A percentile compares a stretch with the other conserved stretches of the same genome.
Evolutionary conservation across 30 jellyfish, hydroid and myxozoan genomes (phyloP).

Genomic region (Hydra vulgaris): DNA sequence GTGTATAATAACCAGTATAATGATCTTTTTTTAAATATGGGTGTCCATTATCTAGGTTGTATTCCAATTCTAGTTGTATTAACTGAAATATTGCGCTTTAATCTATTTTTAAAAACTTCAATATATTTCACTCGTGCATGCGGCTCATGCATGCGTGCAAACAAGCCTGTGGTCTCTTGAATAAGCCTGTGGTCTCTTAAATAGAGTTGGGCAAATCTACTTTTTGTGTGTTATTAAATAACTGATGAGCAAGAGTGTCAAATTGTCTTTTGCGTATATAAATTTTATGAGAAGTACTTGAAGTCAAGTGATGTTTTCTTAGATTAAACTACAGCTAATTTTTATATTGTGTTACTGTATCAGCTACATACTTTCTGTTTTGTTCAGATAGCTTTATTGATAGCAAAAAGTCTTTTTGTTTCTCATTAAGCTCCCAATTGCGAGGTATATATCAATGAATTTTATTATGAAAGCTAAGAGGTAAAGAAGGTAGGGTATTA

Average conservation of each 20-base stretch:
- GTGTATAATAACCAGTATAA: too few relatives aligned
- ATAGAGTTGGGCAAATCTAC: neutral
- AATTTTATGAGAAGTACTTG: neutral
- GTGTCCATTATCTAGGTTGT: too few relatives aligned
- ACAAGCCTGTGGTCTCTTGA: neutral
- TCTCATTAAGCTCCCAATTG: neutral
- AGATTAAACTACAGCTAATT: neutral
- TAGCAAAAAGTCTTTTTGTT: neutral
- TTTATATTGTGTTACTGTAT: neutral
- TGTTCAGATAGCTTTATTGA: neutral
- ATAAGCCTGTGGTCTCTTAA: neutral
- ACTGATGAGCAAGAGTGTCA: neutral
- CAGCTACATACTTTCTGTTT: neutral
- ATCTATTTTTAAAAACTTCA: neutral
- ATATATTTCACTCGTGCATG: neutral
- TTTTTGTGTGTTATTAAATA: too few relatives aligned
- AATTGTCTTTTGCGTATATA: neutral
- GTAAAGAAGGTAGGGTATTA: neutral
- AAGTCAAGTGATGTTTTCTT: neutral
- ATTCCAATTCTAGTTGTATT: too few relatives aligned
- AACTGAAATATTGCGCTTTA: neutral
- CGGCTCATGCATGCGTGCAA: too few relatives aligned
- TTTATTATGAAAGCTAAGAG: neutral
- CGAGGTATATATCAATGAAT: neutral
- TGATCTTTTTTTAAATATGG: too few relatives aligned